phyloP scores from a whole-genome alignment of 2,888 invertebrate species.

The Agonopterix arenella region DNA sequence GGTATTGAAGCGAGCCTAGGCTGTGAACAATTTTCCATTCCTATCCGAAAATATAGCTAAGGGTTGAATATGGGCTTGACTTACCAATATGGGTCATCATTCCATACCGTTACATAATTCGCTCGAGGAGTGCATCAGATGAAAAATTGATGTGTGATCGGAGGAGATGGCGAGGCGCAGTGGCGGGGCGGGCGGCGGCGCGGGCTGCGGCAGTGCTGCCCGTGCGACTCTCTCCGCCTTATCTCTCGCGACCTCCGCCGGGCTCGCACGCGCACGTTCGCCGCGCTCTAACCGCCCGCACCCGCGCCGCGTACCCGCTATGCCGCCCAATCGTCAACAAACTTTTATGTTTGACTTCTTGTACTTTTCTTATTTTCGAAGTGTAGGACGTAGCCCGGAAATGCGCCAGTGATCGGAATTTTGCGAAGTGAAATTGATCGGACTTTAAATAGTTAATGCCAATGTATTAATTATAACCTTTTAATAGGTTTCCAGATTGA shows the following conservation, averaged over 20 bases:
- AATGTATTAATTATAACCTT: background rate
- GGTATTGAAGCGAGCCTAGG: too few relatives aligned
- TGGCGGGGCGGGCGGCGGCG: slow-evolving; percentile 36
- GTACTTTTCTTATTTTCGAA: slow-evolving; percentile 46
- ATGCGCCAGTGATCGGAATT: slow-evolving; percentile 42
- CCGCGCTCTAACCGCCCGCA: slow-evolving; percentile 49
- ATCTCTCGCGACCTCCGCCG: slow-evolving; percentile 76
- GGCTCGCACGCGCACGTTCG: slow-evolving; percentile 67
- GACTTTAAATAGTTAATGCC: background rate
- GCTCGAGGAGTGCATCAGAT: slow-evolving; percentile 56
- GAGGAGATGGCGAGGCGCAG: slow-evolving; percentile 47
- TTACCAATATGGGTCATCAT: slow-evolving; percentile 19
- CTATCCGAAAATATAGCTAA: slow-evolving; percentile 10
- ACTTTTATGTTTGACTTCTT: slow-evolving; percentile 46
- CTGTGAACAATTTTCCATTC: background rate
- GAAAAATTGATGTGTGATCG: slow-evolving; percentile 59
- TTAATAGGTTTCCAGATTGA: slow-evolving; percentile 1
- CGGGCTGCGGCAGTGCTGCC: slow-evolving; percentile 30
- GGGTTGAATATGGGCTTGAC: slow-evolving; percentile 35
- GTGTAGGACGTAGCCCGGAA: slow-evolving; percentile 55
- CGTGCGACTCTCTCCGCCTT: slow-evolving; percentile 73
- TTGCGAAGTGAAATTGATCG: background rate
- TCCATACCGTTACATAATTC: slow-evolving; percentile 65
- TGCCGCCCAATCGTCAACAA: slow-evolving; percentile 53
- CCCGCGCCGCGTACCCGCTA: slow-evolving; percentile 57